These are phyloP conservation scores for Promerops cafer DNA, from an alignment of 2,113 vertebrate genomes.

Conservation along the genomic window DNA sequence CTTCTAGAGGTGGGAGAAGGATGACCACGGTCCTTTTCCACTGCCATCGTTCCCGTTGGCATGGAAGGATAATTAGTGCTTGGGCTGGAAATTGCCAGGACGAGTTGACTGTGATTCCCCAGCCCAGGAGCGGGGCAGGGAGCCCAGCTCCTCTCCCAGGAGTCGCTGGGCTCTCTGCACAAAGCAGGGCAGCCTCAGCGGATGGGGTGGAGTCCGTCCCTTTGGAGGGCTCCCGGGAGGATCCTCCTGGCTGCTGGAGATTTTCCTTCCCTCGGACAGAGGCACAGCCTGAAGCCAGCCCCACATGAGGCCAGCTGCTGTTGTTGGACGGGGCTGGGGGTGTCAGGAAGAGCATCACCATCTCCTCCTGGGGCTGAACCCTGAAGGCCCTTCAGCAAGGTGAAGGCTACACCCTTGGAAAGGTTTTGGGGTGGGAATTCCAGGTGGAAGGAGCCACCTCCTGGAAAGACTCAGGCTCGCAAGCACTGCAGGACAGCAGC, in stretches of 20 bases:
- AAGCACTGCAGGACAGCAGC: rapidly evolving
- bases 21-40: rapidly evolving
- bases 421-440: not conserved
- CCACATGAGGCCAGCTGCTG: rapidly evolving
- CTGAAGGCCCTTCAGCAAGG: not conserved
- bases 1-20: not conserved
- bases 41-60: rapidly evolving
- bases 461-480: not conserved
- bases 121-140: not conserved
- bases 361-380: not conserved
- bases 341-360: not conserved
- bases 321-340: not conserved
- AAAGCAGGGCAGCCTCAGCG: not conserved
- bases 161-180: not conserved
- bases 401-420: not conserved
- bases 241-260: not conserved
- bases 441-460: not conserved
- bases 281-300: not conserved
- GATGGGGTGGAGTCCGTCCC: not conserved
- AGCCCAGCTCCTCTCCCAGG: not conserved
- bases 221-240: not conserved
- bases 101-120: not conserved
- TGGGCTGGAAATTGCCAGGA: not conserved
- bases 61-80: not conserved
- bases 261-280: not conserved